These are phyloP conservation scores for Drosophila setifemur DNA, from an alignment of 1,140 invertebrate species.

Conservation along the genomic window DNA sequence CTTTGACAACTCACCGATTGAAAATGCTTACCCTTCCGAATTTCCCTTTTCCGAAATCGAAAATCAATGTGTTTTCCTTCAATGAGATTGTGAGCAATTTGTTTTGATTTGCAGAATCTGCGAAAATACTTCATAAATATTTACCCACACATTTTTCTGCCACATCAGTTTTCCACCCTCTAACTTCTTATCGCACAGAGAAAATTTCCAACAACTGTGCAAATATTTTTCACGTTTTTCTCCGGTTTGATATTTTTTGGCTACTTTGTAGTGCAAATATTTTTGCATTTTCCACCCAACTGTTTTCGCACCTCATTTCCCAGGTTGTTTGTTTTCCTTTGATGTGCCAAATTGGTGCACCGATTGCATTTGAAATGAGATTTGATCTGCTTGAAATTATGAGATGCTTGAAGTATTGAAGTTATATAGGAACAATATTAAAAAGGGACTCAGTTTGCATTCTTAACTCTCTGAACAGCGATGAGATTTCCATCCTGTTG, in stretches of 20 bases:
- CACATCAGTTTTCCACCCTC: background rate
- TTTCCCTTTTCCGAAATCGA: background rate
- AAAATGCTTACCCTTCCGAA: background rate
- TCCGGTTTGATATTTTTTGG: slow-evolving; percentile 22
- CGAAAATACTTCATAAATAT: slow-evolving; percentile 50
- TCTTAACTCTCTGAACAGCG: background rate
- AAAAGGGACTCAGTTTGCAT: background rate
- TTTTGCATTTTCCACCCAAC: slow-evolving; percentile 20
- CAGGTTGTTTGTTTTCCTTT: slow-evolving; percentile 20
- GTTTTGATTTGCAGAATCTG: slow-evolving; percentile 49
- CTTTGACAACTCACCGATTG: slow-evolving; percentile 14
- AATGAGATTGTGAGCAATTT: slow-evolving; percentile 33
- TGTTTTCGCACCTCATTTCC: slow-evolving; percentile 40
- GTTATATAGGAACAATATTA: no score
- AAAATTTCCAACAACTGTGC: slow-evolving; percentile 25
- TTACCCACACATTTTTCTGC: slow-evolving; percentile 13
- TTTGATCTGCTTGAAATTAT: slow-evolving; percentile 21
- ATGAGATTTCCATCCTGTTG: background rate
- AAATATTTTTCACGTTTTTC: slow-evolving; percentile 30
- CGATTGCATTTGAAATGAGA: slow-evolving; percentile 36
- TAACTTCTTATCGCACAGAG: background rate
- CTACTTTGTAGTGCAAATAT: slow-evolving; percentile 56
- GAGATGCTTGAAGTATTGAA: background rate
- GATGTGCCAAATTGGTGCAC: slow-evolving; percentile 38
- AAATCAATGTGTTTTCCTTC: slow-evolving; percentile 21